These are phyloP conservation scores for Eira barbara DNA, from an alignment of 2,113 vertebrate genomes.

Conservation along the genomic window DNA sequence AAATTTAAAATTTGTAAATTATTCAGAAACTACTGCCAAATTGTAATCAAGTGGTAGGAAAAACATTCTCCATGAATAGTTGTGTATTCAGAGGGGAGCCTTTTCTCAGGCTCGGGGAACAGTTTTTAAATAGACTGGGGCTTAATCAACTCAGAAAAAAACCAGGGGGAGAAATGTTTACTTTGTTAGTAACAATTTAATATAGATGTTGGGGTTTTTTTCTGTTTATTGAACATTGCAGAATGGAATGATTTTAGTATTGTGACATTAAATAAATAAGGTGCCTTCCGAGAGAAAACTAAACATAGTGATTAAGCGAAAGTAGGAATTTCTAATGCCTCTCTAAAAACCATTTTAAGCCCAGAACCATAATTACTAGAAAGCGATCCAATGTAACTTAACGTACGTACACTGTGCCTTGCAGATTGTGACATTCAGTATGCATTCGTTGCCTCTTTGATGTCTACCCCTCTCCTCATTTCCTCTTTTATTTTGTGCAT, in stretches of 20 bases:
- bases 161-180: slow-evolving; percentile 65
- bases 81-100: slow-evolving; percentile 61
- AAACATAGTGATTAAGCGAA: slow-evolving; percentile 64
- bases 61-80: slow-evolving; percentile 57
- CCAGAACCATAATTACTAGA: slow-evolving; percentile 26
- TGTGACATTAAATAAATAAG: slow-evolving; percentile 71
- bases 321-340: slow-evolving; percentile 49
- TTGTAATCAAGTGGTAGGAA: slow-evolving; percentile 79
- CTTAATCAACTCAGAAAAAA: slow-evolving; percentile 70
- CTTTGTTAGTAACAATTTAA: slow-evolving; percentile 70
- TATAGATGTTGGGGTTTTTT: slow-evolving; percentile 52
- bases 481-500: neutral
- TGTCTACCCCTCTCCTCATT: neutral
- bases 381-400: slow-evolving; percentile 8
- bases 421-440: neutral
- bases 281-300: slow-evolving; percentile 54
- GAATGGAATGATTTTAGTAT: slow-evolving; percentile 61
- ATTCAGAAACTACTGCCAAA: slow-evolving; percentile 80
- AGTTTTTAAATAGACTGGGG: slow-evolving; percentile 62
- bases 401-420: neutral
- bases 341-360: slow-evolving; percentile 44
- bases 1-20: slow-evolving; percentile 80
- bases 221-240: slow-evolving; percentile 67
- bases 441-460: neutral
- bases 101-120: slow-evolving; percentile 68